Evolutionary conservation across 2,113 vertebrate genomes (phyloP).

Genomic region (Oreochromis aureus): DNA sequence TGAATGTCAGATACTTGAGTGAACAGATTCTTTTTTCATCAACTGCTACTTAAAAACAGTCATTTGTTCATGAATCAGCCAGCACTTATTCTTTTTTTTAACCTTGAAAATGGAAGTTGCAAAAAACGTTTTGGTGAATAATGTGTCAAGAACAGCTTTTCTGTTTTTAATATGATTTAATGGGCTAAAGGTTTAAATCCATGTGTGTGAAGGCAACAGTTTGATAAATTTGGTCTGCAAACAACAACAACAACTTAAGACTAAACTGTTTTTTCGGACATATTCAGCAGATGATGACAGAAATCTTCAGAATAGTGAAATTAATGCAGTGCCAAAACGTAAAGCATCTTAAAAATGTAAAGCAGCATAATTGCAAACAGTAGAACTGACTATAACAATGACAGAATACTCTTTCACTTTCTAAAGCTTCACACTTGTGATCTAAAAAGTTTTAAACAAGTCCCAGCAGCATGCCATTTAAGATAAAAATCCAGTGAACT

Average conservation of each 20-base stretch:
- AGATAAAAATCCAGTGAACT: not conserved
- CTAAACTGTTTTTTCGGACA: fast-evolving
- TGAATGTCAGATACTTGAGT: not conserved
- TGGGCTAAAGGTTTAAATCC: not conserved
- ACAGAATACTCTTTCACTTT: not conserved
- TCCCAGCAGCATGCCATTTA: not conserved
- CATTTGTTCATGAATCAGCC: not conserved
- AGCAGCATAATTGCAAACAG: not conserved
- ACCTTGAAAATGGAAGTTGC: not conserved
- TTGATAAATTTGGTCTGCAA: not conserved
- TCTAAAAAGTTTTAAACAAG: not conserved
- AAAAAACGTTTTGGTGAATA: not conserved
- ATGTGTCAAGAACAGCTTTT: not conserved
- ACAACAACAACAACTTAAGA: not conserved
- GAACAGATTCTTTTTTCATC: not conserved
- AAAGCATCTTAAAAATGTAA: not conserved
- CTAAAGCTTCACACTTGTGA: not conserved
- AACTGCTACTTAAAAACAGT: not conserved
- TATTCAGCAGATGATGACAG: not conserved
- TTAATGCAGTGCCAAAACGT: not conserved
- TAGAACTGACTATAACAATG: not conserved
- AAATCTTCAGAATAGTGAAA: not conserved
- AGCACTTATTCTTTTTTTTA: not conserved
- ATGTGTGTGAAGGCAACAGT: not conserved
- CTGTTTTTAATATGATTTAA: not conserved